A percentile compares a stretch with the other conserved stretches of the same genome.
Evolutionary conservation across 1,140 invertebrate species (phyloP).

Genomic region (Leptopilina clavipes): DNA sequence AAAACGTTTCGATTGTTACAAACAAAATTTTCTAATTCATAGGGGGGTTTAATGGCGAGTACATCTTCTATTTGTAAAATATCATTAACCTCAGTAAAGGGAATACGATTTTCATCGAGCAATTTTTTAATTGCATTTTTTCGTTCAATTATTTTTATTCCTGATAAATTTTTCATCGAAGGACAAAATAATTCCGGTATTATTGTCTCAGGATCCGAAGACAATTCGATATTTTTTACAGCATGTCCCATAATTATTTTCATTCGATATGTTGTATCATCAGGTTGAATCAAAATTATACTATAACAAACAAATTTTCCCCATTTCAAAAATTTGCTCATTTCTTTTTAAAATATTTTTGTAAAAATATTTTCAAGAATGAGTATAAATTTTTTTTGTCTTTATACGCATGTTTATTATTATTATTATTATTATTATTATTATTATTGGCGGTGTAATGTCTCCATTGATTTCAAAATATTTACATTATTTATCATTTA

Average conservation of each 20-base stretch:
- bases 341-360: neutral
- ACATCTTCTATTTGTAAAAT: conserved; percentile 62
- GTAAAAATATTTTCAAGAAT: too few species aligned
- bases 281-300: conserved; percentile 61
- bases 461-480: neutral
- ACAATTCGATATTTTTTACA: conserved; percentile 60
- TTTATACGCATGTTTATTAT: too few species aligned
- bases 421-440: too few species aligned
- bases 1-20: conserved; percentile 67
- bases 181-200: conserved; percentile 64
- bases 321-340: neutral
- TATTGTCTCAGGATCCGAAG: conserved; percentile 42
- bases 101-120: conserved; percentile 64
- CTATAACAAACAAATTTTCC: conserved; percentile 48
- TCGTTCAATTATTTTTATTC: conserved; percentile 45
- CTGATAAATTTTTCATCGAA: conserved; percentile 45
- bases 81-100: conserved; percentile 60
- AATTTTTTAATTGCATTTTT: conserved; percentile 61
- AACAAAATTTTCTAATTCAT: conserved; percentile 62
- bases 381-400: too few species aligned
- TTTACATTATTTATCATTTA: too few species aligned
- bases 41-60: conserved; percentile 68
- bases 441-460: too few species aligned
- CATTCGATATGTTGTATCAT: conserved; percentile 49
- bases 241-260: conserved; percentile 64